These are phyloP conservation scores for Porites lobata DNA, from an alignment of 92 coral and sea anemone species.

Conservation along the genomic window DNA sequence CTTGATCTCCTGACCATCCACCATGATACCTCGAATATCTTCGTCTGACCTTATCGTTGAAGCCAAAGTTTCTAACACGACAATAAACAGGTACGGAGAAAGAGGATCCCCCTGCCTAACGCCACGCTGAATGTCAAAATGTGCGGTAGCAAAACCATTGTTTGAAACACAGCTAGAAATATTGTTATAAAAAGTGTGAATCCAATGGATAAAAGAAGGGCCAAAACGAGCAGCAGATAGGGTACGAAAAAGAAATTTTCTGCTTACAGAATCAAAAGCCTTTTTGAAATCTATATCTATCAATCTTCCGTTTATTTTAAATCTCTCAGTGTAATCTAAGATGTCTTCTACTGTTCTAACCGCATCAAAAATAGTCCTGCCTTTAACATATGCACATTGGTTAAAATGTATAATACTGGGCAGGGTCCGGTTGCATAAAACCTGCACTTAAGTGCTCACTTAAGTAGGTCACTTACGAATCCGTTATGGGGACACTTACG, in stretches of 20 bases:
- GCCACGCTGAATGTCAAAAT: constrained; percentile 1
- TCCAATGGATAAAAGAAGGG: constrained; percentile 54
- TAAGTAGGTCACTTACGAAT: too few species aligned
- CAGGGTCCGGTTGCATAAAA: too few species aligned
- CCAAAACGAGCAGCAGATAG: constrained; percentile 37
- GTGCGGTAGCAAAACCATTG: neutral
- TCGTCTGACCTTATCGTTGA: neutral
- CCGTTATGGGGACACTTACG: too few species aligned
- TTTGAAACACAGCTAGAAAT: constrained; percentile 4
- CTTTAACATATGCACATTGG: neutral
- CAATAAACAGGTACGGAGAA: neutral
- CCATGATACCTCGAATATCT: constrained; percentile 3
- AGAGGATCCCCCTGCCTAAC: constrained; percentile 17
- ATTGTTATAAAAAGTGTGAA: constrained; percentile 31
- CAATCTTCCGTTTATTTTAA: constrained; percentile 14
- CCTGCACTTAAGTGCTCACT: too few species aligned
- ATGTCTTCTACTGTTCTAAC: constrained; percentile 26
- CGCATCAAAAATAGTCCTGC: constrained; percentile 30
- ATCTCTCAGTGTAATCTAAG: constrained; percentile 1
- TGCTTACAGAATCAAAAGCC: constrained; percentile 40
- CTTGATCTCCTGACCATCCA: neutral
- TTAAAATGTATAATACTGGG: too few species aligned
- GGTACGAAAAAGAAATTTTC: constrained; percentile 14
- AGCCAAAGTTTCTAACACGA: neutral
- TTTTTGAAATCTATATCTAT: constrained; percentile 39